A percentile compares a stretch with the other conserved stretches of the same genome.
phyloP scores from a whole-genome alignment of 2,888 invertebrate genomes.

The Agrypnus murinus region DNA sequence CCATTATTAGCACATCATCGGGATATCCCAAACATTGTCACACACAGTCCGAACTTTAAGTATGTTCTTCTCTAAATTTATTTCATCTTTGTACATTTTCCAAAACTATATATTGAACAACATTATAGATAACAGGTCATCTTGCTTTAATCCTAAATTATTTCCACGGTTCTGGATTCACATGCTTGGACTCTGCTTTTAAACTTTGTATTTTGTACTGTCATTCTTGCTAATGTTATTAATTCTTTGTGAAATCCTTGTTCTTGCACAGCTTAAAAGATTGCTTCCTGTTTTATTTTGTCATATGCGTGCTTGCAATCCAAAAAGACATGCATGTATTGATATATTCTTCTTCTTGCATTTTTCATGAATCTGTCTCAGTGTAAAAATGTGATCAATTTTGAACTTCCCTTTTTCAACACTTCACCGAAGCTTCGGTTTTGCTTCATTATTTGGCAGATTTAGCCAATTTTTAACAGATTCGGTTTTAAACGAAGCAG shows the following conservation, averaged over 20 bases:
- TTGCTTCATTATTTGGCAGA: too few relatives aligned
- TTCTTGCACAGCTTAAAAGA: background rate
- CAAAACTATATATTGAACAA: background rate
- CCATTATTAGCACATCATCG: background rate
- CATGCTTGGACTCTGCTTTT: background rate
- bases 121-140: conserved; percentile 5
- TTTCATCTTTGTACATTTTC: background rate
- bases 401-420: conserved; percentile 4
- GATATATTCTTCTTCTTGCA: conserved; percentile 6
- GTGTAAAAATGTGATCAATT: too few relatives aligned
- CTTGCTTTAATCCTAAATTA: conserved; percentile 10
- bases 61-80: background rate
- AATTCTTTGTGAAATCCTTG: too few relatives aligned
- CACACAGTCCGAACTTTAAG: too few relatives aligned
- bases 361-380: too few relatives aligned
- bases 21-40: background rate
- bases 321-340: background rate
- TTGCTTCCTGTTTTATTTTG: background rate
- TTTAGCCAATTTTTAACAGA: too few relatives aligned
- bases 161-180: conserved; percentile 5
- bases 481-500: too few relatives aligned
- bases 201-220: conserved; percentile 2
- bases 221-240: conserved; percentile 1
- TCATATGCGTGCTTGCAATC: background rate
- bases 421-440: too few relatives aligned